Evolutionary conservation across 2,113 vertebrate species (phyloP).

Genomic region (Pterophyllum scalare): DNA sequence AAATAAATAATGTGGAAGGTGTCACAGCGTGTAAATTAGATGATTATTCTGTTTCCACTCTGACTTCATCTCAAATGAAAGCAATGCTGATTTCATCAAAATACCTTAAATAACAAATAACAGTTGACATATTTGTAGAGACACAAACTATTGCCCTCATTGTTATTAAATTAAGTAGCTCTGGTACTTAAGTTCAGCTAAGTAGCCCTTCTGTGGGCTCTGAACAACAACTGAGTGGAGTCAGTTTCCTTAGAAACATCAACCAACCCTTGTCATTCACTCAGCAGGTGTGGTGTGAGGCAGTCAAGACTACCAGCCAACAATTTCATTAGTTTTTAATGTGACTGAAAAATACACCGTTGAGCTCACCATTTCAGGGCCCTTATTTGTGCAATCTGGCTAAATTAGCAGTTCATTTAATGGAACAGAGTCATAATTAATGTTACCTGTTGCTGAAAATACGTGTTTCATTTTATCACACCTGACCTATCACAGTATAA

Average conservation of each 20-base stretch:
- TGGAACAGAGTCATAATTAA: neutral
- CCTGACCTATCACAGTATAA: neutral
- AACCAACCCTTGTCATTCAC: neutral
- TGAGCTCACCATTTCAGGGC: neutral
- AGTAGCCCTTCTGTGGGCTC: neutral
- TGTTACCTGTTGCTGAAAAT: neutral
- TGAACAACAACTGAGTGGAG: conserved; percentile 9
- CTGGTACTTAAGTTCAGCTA: neutral
- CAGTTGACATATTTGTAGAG: neutral
- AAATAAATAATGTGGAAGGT: neutral
- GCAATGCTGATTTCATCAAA: neutral
- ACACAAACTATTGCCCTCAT: neutral
- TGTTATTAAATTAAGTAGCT: neutral
- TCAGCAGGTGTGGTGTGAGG: neutral
- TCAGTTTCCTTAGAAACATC: conserved; percentile 19
- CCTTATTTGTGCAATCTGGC: neutral
- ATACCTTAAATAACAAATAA: neutral
- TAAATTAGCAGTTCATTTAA: neutral
- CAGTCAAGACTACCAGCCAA: neutral
- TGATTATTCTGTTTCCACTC: neutral
- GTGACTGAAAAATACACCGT: neutral
- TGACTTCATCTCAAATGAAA: neutral
- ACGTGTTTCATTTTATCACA: neutral
- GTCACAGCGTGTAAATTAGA: neutral
- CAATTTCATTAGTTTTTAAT: neutral